Base-by-base conservation (phyloP, 2,797 vertebrate species). In the Schizopygopsis malacanthus region DNA sequence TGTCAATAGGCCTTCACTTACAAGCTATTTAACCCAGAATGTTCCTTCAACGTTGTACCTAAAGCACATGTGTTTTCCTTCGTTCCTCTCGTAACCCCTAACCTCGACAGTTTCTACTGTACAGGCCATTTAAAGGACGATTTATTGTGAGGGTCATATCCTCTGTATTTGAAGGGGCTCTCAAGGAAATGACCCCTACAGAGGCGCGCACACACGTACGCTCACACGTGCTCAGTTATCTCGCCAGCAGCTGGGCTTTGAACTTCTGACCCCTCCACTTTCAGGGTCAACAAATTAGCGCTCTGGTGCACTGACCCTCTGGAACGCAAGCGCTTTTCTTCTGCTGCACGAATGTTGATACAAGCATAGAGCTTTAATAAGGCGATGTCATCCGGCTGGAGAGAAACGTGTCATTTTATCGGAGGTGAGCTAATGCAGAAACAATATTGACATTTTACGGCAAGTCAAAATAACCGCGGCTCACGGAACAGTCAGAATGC, bases 261-360 rank as follows among this genome's bases (percentile, higher is more conserved):
- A 91, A 92, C 92, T 92, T 90, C 87, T 87, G 87, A 91, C 91
- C 91, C 81, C 82, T 87, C 81, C 87, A 89, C 76, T 90, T 90
- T 90, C 87, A 88, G 90, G 92, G 91, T 93, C 91, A 92, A 89
- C 89, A 90, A 90, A 91, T 91, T 90, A 92, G 88, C 85, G 88
- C 86, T 89, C 82, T 86, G 88, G 89, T 45, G 85, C 89, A 83
- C 52, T 90, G 92, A 92, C 90, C 90, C 86, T 89, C 82, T 81
- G 87, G 88, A 91, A 89, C 81, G 86, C 80, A 67, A 76, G 71
- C 25, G 61, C 83, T 85, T 88, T 88, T 87, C 78, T 78, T 82
- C 81, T n/a, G 72, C 83, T 52, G 77, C 82, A 77, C 45, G 88
- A 89, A 87, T 92, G 90, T 92, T 92, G 88, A 90, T 85, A 87